Evolutionary conservation across 2,888 invertebrate genomes (phyloP), one percentile per base, ranked within the genome.

Genomic region (Dasysyrphus albostriatus): DNA sequence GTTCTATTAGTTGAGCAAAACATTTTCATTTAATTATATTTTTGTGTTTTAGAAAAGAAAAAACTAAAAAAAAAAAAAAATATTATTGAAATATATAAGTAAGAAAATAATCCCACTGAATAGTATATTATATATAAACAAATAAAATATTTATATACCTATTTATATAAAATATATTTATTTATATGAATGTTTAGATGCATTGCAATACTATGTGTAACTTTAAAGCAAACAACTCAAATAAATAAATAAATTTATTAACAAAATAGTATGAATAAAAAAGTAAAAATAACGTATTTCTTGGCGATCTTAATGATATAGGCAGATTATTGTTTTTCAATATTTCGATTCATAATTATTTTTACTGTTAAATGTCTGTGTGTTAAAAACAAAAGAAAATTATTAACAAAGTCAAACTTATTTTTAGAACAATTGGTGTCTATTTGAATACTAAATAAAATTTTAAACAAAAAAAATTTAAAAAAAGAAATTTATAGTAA

Each of bases 51-150:
- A 56, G 16, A 78, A 77, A 3, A 49, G 65, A 42, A 59, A 42
- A 42, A 37, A 37, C 10, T 73, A 24, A 24, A 7, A 61, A 59
- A 51, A 79, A 59, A 37, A 54, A 79, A 70, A 44, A 54, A 51
- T 39, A 44, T 54, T 47, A 65, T 56, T 42, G 10, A 59, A 47
- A 70, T 39, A 16, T 39, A 37, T 54, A 87, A 79, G 74, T 65
- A 87, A 83, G 87, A 75, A 78, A 83, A 79, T 87, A 87, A 87
- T 87, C 87, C 87, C 87, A 87, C 87, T 87, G 87, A 87, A 87
- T 87, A 87, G 87, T 87, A 87, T 61, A 61, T 61, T 61, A 61
- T 42, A 61, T 61, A 61, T 82, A 85, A 87, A 87, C 65, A 82
- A 87, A 85, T 69, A 70, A 82, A 83, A 81, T 81, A 88, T 88